These are phyloP conservation scores for Tachyglossus aculeatus DNA, from an alignment of 2,797 vertebrate genomes.

Conservation along the genomic window DNA sequence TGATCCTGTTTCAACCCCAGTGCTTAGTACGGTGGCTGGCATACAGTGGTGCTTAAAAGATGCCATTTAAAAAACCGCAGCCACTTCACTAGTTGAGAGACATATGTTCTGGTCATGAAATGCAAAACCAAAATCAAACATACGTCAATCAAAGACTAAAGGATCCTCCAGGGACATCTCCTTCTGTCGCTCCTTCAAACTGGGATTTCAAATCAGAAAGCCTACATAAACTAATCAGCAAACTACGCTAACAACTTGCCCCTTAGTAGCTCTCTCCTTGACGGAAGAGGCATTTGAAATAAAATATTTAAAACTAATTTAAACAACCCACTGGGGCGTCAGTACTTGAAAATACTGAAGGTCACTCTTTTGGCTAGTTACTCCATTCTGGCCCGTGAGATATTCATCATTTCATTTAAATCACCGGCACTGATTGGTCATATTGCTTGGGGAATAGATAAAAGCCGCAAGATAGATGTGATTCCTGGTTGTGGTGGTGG, in stretches of 20 bases:
- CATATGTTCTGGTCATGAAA: background rate
- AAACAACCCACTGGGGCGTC: background rate
- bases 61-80: too few relatives aligned
- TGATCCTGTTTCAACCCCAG: too few relatives aligned
- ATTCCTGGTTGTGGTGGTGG: too few relatives aligned
- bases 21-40: too few relatives aligned
- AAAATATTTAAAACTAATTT: background rate
- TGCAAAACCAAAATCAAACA: background rate
- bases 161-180: fast-evolving
- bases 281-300: background rate
- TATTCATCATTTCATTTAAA: background rate
- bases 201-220: background rate
- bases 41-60: too few relatives aligned
- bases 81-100: too few relatives aligned
- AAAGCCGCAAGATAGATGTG: too few relatives aligned
- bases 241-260: background rate
- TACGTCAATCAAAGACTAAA: background rate
- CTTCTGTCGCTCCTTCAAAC: background rate
- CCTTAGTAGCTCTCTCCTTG: background rate
- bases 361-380: too few relatives aligned
- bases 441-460: too few relatives aligned
- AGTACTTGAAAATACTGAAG: fast-evolving
- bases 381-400: background rate
- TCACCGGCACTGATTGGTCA: too few relatives aligned
- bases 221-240: background rate